These are phyloP conservation scores for Lutjanus campechanus DNA, from an alignment of 2,797 vertebrate species.

Conservation along the genomic window DNA sequence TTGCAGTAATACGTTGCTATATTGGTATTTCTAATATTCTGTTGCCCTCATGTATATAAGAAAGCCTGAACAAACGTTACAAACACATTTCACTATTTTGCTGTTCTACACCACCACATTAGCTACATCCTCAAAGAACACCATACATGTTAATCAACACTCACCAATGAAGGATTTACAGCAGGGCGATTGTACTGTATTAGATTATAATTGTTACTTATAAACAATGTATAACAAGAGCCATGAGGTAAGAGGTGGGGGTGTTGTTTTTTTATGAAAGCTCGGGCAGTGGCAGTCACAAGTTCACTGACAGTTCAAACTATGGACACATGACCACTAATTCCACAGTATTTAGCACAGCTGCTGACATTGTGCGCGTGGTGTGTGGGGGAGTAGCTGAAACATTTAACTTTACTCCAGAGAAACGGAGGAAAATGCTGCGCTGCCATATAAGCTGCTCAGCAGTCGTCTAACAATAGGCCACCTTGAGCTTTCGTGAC, in stretches of 20 bases:
- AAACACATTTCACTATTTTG: background rate
- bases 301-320: slow-evolving; percentile 50
- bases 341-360: slow-evolving; percentile 49
- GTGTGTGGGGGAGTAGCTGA: slow-evolving; percentile 20
- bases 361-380: slow-evolving; percentile 31
- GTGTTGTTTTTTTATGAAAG: slow-evolving; percentile 24
- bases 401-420: slow-evolving; percentile 45
- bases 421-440: slow-evolving; percentile 38
- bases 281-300: slow-evolving; percentile 27
- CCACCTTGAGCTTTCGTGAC: slow-evolving; percentile 58
- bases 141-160: background rate
- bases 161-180: background rate
- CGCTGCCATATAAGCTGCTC: slow-evolving; percentile 54
- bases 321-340: slow-evolving; percentile 55
- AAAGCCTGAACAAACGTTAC: background rate
- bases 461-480: slow-evolving; percentile 58
- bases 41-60: background rate
- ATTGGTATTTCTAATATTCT: background rate
- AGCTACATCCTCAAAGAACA: background rate
- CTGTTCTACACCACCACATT: background rate
- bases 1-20: too few species aligned
- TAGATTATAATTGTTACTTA: background rate
- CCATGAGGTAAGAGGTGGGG: background rate
- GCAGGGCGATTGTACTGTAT: background rate
- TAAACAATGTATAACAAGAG: slow-evolving; percentile 2